phyloP scores from a whole-genome alignment of 2,888 invertebrate species.

The Torymus aiolomorphi region DNA sequence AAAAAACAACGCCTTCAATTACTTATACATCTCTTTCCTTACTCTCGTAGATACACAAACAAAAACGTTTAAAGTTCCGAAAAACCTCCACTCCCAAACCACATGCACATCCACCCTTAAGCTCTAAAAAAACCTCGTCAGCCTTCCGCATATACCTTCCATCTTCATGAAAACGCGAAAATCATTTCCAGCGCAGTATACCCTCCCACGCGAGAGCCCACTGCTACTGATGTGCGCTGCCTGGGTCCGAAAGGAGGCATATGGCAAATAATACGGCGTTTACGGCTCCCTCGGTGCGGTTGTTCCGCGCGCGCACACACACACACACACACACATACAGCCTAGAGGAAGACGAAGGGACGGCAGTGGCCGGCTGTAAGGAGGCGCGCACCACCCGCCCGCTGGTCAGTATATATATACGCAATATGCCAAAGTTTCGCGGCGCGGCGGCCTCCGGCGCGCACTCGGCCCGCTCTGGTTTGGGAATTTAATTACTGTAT shows the following conservation, averaged over 20 bases:
- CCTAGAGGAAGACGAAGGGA: constrained; percentile 52
- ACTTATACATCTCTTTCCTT: no score
- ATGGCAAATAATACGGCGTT: constrained; percentile 73
- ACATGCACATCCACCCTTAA: no score
- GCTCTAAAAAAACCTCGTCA: no score
- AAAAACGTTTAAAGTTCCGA: no score
- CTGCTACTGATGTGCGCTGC: background rate
- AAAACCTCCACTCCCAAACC: no score
- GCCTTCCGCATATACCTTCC: no score
- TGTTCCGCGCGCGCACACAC: background rate
- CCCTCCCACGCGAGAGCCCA: constrained; percentile 49
- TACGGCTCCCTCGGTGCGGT: constrained; percentile 61
- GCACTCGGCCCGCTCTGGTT: constrained; percentile 64
- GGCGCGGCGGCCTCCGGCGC: constrained; percentile 51
- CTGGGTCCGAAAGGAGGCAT: constrained; percentile 66
- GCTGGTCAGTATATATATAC: constrained; percentile 62
- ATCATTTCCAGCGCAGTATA: constrained; percentile 17
- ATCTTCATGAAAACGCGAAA: constrained; percentile 18
- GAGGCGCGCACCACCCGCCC: background rate
- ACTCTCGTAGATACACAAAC: no score
- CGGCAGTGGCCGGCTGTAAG: constrained; percentile 22
- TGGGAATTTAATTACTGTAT: constrained; percentile 76
- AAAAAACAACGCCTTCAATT: no score
- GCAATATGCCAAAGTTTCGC: constrained; percentile 74
- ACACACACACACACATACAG: no score